Evolutionary conservation across 2,888 invertebrate genomes (phyloP), one percentile per base, ranked within the genome.

Genomic region (Chromoteleia sp.): DNA sequence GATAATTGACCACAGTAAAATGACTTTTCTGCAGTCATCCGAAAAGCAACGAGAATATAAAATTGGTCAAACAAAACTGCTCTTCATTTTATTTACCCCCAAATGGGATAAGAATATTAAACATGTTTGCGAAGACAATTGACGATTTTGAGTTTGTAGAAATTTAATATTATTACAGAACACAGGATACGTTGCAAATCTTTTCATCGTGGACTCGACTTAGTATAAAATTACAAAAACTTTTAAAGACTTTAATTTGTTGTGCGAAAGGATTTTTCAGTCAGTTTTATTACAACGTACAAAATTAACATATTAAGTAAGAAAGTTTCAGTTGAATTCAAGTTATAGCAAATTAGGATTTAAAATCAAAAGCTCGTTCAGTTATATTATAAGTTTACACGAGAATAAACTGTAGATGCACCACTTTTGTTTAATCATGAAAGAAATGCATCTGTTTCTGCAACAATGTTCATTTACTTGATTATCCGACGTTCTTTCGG

Each of bases 321-420:
- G 25, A 25, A 25, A 25, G 25, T 25, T 25, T 25, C 5, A 25
- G 25, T 6, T 25, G 25, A 2, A 6, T 25, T 25, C 25, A 25
- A 25, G 25, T 25, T 25, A 2, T 25, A 25, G 41, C 12, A 14
- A 48, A 48, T 48, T 21, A 29, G 29, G 52, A 54, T 33, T 54
- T 54, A 54, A 52, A 52, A 30, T 10, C 3, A 0, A 12, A 29
- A 52, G 5, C 52, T 14, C 12, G 52, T 12, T 25, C 12, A 25
- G 25, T n/a, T n/a, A n/a, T n/a, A n/a, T 17, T 54, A 17, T 19
- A 36, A 33, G 8, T 54, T 33, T 33, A 33, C 36, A 36, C 10
- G 36, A 54, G 36, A 54, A 36, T 33, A 54, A 54, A 54, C 54
- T 36, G 54, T 17, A 54, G 36, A 54, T 19, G 33, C 33, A 17